Evolutionary conservation across 2,888 invertebrate genomes (phyloP).

Genomic region (Tenodera sinensis): DNA sequence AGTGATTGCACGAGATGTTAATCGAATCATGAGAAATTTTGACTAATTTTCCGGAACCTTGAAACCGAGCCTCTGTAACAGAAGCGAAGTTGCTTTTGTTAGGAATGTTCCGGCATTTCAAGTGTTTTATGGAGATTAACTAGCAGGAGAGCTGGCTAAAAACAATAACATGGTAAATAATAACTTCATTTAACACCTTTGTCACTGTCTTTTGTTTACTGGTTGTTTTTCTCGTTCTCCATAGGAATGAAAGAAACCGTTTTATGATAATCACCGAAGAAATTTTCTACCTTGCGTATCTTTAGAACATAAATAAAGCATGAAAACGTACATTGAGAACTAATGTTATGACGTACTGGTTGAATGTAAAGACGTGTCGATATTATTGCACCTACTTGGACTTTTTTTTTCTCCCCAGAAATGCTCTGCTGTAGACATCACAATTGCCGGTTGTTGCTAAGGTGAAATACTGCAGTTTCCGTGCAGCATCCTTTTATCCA

Average conservation of each 20-base stretch:
- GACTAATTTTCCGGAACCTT: not conserved
- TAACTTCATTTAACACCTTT: not conserved
- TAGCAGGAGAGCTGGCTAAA: not conserved
- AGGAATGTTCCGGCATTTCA: not conserved
- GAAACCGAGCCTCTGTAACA: not conserved
- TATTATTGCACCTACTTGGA: not conserved
- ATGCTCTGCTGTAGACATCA: too few species aligned
- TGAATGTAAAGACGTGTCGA: not conserved
- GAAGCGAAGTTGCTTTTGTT: conserved; percentile 15
- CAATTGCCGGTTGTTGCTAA: too few species aligned
- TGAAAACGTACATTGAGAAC: not conserved
- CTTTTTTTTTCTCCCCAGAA: not conserved
- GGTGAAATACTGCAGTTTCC: too few species aligned
- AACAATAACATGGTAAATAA: not conserved
- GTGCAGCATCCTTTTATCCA: too few species aligned
- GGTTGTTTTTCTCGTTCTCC: not conserved
- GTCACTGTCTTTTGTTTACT: not conserved
- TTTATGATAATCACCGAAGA: not conserved
- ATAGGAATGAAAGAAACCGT: not conserved
- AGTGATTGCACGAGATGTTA: not conserved
- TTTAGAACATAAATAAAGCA: not conserved
- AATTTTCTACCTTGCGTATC: not conserved
- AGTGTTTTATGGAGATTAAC: not conserved
- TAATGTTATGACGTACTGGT: not conserved
- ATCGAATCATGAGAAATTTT: not conserved